Base-by-base conservation (phyloP, 1,140 invertebrate genomes). In the Trypoxylus dichotomus region DNA sequence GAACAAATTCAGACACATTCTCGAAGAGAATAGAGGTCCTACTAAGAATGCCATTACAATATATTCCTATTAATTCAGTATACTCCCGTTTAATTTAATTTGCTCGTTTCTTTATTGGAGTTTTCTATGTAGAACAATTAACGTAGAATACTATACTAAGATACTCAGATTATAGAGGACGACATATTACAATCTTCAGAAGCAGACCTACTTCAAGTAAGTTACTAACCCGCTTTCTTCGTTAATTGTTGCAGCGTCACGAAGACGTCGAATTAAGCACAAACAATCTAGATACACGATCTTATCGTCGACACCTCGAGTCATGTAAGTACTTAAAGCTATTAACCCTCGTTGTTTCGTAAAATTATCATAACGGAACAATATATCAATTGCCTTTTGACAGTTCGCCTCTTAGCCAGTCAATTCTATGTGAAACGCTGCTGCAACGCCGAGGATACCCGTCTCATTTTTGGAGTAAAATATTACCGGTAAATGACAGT, bases 331-430 rank as follows among this genome's bases (percentile, higher is more conserved):
- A 68, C 60, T 68, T 68, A 68, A 68, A 68, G 60, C 21, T 68
- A 68, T 68, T 68, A 68, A 68, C 60, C 27, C 60, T 29, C 15
- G 60, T 54, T 68, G 60, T 68, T 68, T 68, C 60, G 60, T 68
- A 27, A 68, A 68, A 68, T 68, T 68, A 68, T 27, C 60, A 68
- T 68, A 27, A 68, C 60, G 60, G 60, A 68, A 68, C 60, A 68
- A 68, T 68, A 68, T 68, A 68, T 68, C 60, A 68, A 68, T 27
- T 29, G 60, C 27, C 11, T 29, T 29, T 68, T 68, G 60, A 68
- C 60, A 68, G 27, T 54, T 3, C 24, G 19, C 21, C 27, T 15
- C 60, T 68, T 24, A 6, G 60, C 27, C 24, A 15, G 60, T 68
- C 27, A 10, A 8, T 11, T 68, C 60, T 29, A 24, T 24, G 60